phyloP scores from a whole-genome alignment of 2,113 vertebrate genomes.

The Hyperopisus bebe region DNA sequence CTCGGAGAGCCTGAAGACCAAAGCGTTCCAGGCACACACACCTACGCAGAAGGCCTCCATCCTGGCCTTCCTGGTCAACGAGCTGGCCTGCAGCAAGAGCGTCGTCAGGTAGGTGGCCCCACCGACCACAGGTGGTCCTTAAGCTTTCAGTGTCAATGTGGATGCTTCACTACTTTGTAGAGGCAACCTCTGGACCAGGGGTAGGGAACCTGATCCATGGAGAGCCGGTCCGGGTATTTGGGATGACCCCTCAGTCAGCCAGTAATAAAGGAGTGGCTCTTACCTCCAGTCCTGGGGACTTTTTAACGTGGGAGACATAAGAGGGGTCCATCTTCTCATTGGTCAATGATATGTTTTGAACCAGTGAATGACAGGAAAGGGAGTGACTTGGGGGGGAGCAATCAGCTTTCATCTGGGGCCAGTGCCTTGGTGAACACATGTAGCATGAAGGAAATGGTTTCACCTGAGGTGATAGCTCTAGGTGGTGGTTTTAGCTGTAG shows the following conservation, averaged over 20 bases:
- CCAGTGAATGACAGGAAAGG: too few species aligned
- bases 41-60: constrained; percentile 82
- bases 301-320: too few species aligned
- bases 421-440: background rate
- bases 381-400: too few species aligned
- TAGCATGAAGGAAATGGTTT: constrained; percentile 35
- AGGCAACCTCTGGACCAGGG: background rate
- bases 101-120: constrained; percentile 73
- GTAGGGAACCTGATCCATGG: too few species aligned
- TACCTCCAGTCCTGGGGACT: too few species aligned
- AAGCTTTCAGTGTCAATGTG: background rate
- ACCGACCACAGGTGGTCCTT: background rate
- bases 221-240: too few species aligned
- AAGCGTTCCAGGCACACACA: constrained; percentile 84
- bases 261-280: too few species aligned
- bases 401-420: too few species aligned
- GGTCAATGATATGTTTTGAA: too few species aligned
- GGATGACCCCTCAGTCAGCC: too few species aligned
- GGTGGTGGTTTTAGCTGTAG: constrained; percentile 33
- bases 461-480: constrained; percentile 31
- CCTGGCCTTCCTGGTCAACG: constrained; percentile 83
- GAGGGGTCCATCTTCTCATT: too few species aligned
- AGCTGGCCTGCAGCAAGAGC: constrained; percentile 86
- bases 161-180: background rate
- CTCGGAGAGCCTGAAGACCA: constrained; percentile 82